Percentiles rank a stretch among this genome's conserved stretches.
Evolutionary conservation across 2,888 invertebrate genomes (phyloP).

Genomic region (Hyles lineata): DNA sequence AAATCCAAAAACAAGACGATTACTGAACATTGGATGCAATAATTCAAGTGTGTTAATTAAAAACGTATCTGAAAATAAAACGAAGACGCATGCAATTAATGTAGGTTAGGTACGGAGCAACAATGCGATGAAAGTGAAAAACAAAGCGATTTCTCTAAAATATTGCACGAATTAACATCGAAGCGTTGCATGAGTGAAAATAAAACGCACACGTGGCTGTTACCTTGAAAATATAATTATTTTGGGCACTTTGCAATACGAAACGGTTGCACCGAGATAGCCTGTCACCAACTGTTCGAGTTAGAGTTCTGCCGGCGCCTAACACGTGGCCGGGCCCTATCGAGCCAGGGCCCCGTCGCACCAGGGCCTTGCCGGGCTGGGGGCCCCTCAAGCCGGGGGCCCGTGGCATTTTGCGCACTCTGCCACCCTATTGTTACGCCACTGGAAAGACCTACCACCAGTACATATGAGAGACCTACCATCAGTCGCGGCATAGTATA

Average conservation of each 20-base stretch:
- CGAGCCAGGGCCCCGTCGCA: too few relatives aligned
- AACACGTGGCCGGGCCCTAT: too few relatives aligned
- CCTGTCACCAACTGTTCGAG: slow-evolving; percentile 48
- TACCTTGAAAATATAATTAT: slow-evolving; percentile 77
- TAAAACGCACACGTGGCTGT: slow-evolving; percentile 58
- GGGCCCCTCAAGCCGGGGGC: too few relatives aligned
- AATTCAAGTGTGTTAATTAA: background rate
- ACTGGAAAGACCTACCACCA: too few relatives aligned
- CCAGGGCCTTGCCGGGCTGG: too few relatives aligned
- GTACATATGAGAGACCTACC: too few relatives aligned
- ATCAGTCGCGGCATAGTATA: too few relatives aligned
- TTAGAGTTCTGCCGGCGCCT: background rate
- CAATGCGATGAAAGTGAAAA: slow-evolving; percentile 35
- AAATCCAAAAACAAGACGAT: background rate
- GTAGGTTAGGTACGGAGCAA: slow-evolving; percentile 20
- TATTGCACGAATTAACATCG: slow-evolving; percentile 44
- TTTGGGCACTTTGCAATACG: slow-evolving; percentile 58
- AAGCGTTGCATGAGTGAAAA: slow-evolving; percentile 42
- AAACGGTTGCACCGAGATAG: slow-evolving; percentile 48
- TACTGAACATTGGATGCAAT: background rate
- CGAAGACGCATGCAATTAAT: slow-evolving; percentile 17
- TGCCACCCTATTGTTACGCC: too few relatives aligned
- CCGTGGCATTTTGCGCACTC: too few relatives aligned
- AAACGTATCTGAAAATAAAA: background rate
- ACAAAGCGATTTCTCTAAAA: slow-evolving; percentile 48